A percentile compares a stretch with the other conserved stretches of the same genome.
These are phyloP conservation scores for Drosophila mauritiana DNA, from an alignment of 1,140 invertebrate genomes.

Conservation along the genomic window DNA sequence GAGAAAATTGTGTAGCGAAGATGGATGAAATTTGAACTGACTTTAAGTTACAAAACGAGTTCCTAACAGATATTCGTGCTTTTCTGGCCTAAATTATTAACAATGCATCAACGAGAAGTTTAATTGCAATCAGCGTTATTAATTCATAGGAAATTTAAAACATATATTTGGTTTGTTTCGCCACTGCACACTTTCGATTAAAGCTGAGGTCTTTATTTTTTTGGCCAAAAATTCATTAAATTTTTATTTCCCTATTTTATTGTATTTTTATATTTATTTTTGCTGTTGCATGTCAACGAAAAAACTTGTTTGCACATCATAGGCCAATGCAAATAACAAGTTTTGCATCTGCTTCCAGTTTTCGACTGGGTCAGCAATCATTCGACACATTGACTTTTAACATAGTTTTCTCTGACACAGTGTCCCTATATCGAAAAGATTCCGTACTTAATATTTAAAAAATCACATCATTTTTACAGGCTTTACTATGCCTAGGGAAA, in stretches of 20 bases:
- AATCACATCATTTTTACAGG: no score
- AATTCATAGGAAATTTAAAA: no score
- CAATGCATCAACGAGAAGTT: no score
- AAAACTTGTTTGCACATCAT: conserved; percentile 37
- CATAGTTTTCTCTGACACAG: conserved; percentile 20
- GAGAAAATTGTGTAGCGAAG: background rate
- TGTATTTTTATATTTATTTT: background rate
- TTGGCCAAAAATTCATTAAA: background rate
- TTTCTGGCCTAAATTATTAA: background rate
- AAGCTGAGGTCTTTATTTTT: background rate
- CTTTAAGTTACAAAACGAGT: background rate
- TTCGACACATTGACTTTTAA: conserved; percentile 51
- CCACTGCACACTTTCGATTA: background rate
- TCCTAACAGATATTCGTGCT: background rate
- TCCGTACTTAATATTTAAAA: no score
- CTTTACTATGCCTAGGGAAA: no score
- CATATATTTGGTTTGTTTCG: no score
- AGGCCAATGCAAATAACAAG: conserved; percentile 35
- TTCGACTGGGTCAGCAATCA: conserved; percentile 22
- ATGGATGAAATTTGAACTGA: background rate
- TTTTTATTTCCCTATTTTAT: background rate
- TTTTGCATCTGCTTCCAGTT: conserved; percentile 28
- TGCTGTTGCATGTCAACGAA: background rate
- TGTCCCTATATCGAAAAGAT: background rate
- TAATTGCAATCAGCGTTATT: no score